phyloP scores from a whole-genome alignment of 92 coral and sea anemone genomes.

The Galaxea fascicularis region DNA sequence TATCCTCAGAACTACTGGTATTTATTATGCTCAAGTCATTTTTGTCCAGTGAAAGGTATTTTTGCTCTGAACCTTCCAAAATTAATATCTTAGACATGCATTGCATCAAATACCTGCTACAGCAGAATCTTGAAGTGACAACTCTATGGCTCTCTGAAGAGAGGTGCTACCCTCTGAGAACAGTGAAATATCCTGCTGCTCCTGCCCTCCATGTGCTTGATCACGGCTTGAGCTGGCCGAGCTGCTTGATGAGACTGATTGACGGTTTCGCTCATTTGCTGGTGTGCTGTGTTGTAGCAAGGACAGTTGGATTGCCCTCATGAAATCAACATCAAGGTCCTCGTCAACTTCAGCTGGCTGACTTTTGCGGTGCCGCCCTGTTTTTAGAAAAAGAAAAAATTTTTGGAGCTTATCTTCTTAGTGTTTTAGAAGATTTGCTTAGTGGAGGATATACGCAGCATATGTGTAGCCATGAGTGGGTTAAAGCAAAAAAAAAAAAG shows the following conservation, averaged over 20 bases:
- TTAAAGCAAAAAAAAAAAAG: too few species aligned
- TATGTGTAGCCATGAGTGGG: background rate
- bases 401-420: background rate
- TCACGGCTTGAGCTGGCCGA: slow-evolving; percentile 70
- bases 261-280: slow-evolving; percentile 38
- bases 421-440: background rate
- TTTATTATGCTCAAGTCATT: too few species aligned
- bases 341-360: slow-evolving; percentile 50
- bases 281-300: slow-evolving; percentile 66
- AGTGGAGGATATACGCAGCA: background rate
- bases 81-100: too few species aligned
- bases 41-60: too few species aligned
- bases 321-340: slow-evolving; percentile 71
- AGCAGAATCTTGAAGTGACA: slow-evolving; percentile 72
- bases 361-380: slow-evolving; percentile 34
- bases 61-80: too few species aligned
- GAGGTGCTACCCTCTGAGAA: slow-evolving; percentile 76
- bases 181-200: slow-evolving; percentile 25
- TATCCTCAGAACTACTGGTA: too few species aligned
- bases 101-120: background rate
- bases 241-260: slow-evolving; percentile 75
- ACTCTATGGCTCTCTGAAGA: slow-evolving; percentile 90
- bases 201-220: slow-evolving; percentile 46
- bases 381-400: background rate
- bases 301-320: slow-evolving; percentile 84